Conservation (phyloP, 2,888 invertebrate genomes). For the Anthophora plumipes region DNA sequence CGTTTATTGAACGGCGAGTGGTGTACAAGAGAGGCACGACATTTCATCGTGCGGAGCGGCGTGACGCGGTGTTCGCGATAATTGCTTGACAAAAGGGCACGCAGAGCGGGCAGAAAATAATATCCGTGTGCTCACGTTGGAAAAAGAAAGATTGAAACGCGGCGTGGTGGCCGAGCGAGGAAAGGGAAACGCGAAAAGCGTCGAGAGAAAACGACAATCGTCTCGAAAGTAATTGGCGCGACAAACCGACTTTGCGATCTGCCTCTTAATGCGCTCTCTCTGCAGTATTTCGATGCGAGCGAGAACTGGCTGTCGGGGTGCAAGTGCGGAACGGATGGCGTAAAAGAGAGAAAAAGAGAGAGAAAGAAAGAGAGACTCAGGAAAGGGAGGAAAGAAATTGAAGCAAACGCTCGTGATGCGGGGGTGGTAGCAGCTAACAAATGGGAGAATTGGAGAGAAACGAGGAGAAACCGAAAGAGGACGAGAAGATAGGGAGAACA, state of each 20-base stretch:
- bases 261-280: constrained; percentile 53
- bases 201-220: constrained; percentile 49
- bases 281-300: constrained; percentile 53
- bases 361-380: not conserved
- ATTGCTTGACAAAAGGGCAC: constrained; percentile 5
- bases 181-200: constrained; percentile 20
- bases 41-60: not conserved
- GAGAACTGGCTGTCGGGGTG: not conserved
- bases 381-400: constrained; percentile 3
- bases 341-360: constrained; percentile 4
- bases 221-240: constrained; percentile 60
- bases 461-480: constrained; percentile 28
- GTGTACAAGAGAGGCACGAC: not conserved
- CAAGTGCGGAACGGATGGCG: not conserved
- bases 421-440: not conserved
- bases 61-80: constrained; percentile 18
- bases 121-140: not conserved
- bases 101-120: constrained; percentile 5
- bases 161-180: not conserved
- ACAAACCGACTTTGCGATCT: constrained; percentile 55
- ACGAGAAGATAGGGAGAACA: constrained; percentile 44
- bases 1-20: not conserved
- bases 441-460: not conserved
- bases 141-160: not conserved
- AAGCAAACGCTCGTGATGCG: constrained; percentile 6